Evolutionary conservation across 2,797 vertebrate species (phyloP).

Genomic region (Falco biarmicus): DNA sequence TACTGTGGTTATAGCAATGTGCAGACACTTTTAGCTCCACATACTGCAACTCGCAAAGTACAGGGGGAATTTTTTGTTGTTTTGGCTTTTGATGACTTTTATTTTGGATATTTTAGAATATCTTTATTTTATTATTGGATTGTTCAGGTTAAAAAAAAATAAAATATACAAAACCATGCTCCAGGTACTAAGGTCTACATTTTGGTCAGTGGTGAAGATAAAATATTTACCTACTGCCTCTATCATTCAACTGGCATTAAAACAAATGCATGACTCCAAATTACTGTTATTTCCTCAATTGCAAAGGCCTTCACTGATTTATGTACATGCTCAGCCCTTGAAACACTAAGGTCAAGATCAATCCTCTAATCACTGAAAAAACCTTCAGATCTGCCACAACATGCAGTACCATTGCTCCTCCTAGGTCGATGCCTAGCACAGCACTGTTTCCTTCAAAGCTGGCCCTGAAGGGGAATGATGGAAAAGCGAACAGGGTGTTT

Average conservation of each 20-base stretch:
- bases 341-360: neutral
- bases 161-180: neutral
- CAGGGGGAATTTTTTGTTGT: neutral
- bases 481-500: slow-evolving; percentile 35
- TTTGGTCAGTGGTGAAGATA: neutral
- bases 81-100: neutral
- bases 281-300: neutral
- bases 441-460: slow-evolving; percentile 25
- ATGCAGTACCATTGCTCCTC: neutral
- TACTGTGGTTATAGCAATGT: neutral
- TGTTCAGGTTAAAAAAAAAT: neutral
- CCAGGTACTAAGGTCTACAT: neutral
- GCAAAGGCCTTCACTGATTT: neutral
- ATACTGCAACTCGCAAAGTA: neutral
- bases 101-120: neutral
- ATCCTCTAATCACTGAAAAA: neutral
- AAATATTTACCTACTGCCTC: neutral
- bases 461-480: neutral
- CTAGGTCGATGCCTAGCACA: neutral
- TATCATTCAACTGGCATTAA: neutral
- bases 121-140: neutral
- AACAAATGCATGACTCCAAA: neutral
- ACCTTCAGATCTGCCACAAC: neutral
- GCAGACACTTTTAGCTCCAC: neutral
- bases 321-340: neutral